phyloP scores from a whole-genome alignment of 1,140 invertebrate genomes.

The Leptestheria dahalacensis region DNA sequence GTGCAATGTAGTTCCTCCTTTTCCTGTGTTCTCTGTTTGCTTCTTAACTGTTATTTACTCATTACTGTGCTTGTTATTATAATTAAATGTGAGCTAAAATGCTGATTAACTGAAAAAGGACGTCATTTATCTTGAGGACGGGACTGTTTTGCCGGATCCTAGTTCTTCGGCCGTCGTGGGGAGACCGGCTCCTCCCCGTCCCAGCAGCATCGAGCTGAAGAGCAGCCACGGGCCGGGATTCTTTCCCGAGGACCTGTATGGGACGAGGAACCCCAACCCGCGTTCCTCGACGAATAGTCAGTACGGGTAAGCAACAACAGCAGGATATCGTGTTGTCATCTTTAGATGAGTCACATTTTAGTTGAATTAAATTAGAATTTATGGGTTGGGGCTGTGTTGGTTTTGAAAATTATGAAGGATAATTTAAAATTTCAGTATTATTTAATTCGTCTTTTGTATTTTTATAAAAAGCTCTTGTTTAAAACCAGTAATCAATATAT shows the following conservation, averaged over 20 bases:
- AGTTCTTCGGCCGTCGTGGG: slow-evolving; percentile 24
- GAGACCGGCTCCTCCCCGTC: slow-evolving; percentile 48
- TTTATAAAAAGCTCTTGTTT: background rate
- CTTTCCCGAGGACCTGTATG: slow-evolving; percentile 29
- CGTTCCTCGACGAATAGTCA: slow-evolving; percentile 22
- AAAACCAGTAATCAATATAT: too few relatives aligned
- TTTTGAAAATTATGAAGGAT: background rate
- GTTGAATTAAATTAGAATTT: too few relatives aligned
- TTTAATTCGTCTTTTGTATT: background rate
- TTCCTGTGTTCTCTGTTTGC: too few relatives aligned
- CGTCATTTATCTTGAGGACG: slow-evolving; percentile 7
- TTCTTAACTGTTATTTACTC: too few relatives aligned
- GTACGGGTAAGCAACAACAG: slow-evolving; percentile 24
- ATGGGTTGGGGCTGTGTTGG: too few relatives aligned
- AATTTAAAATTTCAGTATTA: background rate
- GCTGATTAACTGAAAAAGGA: too few relatives aligned
- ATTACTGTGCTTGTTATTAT: too few relatives aligned
- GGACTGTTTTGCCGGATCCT: slow-evolving; percentile 1
- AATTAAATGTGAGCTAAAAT: too few relatives aligned
- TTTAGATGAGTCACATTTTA: too few relatives aligned
- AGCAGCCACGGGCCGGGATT: slow-evolving; percentile 44
- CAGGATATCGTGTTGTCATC: too few relatives aligned
- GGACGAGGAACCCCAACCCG: slow-evolving; percentile 9
- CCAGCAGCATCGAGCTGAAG: slow-evolving; percentile 58
- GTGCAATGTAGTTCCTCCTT: too few relatives aligned